These are phyloP conservation scores for Hirtodrosophila duncani DNA, from an alignment of 2,888 invertebrate genomes.

Conservation along the genomic window DNA sequence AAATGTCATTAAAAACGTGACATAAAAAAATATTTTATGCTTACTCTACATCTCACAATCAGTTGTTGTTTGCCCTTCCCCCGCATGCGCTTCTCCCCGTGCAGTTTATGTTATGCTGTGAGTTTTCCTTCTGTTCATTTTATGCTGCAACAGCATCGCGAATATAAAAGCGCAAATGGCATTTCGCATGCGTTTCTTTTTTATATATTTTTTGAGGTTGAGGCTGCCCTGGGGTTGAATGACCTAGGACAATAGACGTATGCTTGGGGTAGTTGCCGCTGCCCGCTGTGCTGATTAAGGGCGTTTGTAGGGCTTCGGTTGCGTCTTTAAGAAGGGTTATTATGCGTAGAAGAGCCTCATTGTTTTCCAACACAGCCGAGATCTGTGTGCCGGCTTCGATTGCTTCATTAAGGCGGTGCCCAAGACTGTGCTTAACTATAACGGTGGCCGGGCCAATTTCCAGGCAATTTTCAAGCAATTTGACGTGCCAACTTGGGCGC, in stretches of 20 bases:
- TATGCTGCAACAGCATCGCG: slow-evolving; percentile 41
- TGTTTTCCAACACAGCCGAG: slow-evolving; percentile 7
- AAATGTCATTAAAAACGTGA: slow-evolving; percentile 69
- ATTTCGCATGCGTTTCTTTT: slow-evolving; percentile 61
- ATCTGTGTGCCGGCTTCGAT: slow-evolving; percentile 49
- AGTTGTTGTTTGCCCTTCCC: no score
- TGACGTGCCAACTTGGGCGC: slow-evolving; percentile 46
- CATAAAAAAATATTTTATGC: slow-evolving; percentile 66
- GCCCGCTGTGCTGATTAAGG: slow-evolving; percentile 69
- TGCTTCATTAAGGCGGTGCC: slow-evolving; percentile 42
- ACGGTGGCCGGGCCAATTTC: slow-evolving; percentile 45
- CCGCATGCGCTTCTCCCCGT: slow-evolving; percentile 11
- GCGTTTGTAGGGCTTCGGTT: no score
- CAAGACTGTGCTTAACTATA: slow-evolving; percentile 27
- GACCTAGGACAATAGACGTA: slow-evolving; percentile 68
- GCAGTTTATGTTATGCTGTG: no score
- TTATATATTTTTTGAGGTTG: no score
- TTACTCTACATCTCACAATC: slow-evolving; percentile 32
- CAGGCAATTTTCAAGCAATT: slow-evolving; percentile 62
- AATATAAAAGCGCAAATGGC: slow-evolving; percentile 62
- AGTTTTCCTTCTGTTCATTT: no score
- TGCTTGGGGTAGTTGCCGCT: slow-evolving; percentile 65
- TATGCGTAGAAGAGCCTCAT: slow-evolving; percentile 5
- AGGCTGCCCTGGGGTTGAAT: slow-evolving; percentile 56
- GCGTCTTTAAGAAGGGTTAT: slow-evolving; percentile 62